phyloP scores from a whole-genome alignment of 2,113 vertebrate genomes.

The Hylia prasina region DNA sequence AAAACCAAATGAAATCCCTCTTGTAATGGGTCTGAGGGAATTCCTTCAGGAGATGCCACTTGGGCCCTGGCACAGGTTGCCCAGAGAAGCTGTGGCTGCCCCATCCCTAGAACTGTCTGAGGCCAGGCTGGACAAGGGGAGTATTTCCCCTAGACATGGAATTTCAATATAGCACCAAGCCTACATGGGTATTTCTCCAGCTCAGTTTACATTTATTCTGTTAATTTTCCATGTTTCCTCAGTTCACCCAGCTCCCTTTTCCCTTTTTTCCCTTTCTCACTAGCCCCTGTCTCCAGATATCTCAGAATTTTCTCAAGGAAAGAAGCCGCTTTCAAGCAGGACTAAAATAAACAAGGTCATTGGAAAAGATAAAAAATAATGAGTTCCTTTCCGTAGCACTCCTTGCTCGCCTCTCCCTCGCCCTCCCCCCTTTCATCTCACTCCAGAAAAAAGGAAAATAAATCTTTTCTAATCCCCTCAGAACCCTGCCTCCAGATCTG shows the following conservation, averaged over 20 bases:
- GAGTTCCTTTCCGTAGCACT: constrained; percentile 50
- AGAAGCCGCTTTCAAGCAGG: constrained; percentile 32
- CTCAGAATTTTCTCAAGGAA: constrained; percentile 12
- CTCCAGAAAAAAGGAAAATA: constrained; percentile 57
- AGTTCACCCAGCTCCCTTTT: neutral
- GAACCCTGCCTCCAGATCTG: constrained; percentile 5
- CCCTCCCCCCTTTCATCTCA: constrained; percentile 53
- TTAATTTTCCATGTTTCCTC: neutral
- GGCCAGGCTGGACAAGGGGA: neutral
- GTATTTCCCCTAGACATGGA: neutral
- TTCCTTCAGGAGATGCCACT: neutral
- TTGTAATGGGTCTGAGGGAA: neutral
- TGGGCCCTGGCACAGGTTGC: neutral
- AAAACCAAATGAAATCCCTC: neutral
- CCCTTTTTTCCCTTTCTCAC: neutral
- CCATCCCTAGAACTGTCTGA: neutral
- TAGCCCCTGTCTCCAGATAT: neutral
- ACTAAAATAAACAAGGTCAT: constrained; percentile 70
- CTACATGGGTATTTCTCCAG: neutral
- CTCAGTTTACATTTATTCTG: neutral
- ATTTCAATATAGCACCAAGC: neutral
- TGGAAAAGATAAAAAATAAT: constrained; percentile 69
- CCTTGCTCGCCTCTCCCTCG: neutral
- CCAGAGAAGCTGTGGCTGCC: neutral
- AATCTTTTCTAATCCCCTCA: constrained; percentile 64